Conservation (phyloP, 2,888 invertebrate species). For the Neoitamus cyanurus region DNA sequence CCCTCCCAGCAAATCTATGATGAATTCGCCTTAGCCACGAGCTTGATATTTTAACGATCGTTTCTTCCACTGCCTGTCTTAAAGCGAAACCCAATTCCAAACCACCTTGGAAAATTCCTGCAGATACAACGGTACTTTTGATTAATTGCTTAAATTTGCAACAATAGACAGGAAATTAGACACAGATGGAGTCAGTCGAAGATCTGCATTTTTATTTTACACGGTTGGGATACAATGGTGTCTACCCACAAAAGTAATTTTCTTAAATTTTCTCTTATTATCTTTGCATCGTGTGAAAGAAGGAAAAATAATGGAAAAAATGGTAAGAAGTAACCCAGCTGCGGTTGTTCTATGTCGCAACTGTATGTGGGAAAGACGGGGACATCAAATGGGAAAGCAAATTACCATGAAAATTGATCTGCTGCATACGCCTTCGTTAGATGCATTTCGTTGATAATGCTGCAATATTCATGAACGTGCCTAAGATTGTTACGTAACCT, state of each 20-base stretch:
- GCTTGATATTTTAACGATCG: background rate
- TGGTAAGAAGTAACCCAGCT: background rate
- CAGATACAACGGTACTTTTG: background rate
- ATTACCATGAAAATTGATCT: slow-evolving; percentile 21
- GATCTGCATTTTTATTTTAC: background rate
- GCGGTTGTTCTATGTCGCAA: slow-evolving; percentile 1
- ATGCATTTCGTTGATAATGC: background rate
- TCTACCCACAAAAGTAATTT: background rate
- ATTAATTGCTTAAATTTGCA: background rate
- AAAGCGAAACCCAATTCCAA: background rate
- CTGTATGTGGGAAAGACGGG: background rate
- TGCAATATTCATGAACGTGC: background rate
- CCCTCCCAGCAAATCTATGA: background rate
- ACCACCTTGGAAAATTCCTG: background rate
- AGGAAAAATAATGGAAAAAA: background rate
- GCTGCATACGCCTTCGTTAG: slow-evolving; percentile 2
- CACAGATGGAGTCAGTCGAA: background rate
- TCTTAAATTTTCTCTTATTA: background rate
- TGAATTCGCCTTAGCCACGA: background rate
- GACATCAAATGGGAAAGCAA: background rate
- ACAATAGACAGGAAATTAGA: background rate
- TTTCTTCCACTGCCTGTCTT: background rate
- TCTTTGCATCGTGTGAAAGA: background rate
- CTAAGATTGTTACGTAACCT: background rate
- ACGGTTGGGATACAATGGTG: background rate